phyloP scores from a whole-genome alignment of 2,113 vertebrate species.

The Oncorhynchus clarkii region DNA sequence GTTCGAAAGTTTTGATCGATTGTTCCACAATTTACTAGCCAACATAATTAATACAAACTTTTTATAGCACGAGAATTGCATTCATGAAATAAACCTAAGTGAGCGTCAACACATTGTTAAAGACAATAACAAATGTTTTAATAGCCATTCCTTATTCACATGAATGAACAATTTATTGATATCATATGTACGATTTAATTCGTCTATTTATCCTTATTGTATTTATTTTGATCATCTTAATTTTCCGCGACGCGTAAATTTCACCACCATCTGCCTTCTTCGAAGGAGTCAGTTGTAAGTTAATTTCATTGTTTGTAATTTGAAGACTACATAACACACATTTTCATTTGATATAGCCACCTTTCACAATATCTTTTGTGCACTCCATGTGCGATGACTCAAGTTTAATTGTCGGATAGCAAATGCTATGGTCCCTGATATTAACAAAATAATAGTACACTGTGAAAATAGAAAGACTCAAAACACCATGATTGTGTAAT shows the following conservation, averaged over 20 bases:
- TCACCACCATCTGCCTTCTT: conserved; percentile 51
- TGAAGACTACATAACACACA: background rate
- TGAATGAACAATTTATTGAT: background rate
- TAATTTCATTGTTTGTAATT: background rate
- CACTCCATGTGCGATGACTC: no score
- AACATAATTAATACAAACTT: no score
- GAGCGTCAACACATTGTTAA: background rate
- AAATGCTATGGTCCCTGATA: no score
- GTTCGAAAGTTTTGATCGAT: background rate
- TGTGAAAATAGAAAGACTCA: no score
- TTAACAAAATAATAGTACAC: no score
- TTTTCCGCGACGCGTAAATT: conserved; percentile 46
- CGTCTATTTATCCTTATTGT: background rate
- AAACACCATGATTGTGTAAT: no score
- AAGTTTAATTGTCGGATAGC: no score
- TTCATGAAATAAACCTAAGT: background rate
- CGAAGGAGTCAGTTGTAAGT: conserved; percentile 19
- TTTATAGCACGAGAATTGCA: background rate
- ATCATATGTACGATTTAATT: background rate
- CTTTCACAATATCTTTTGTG: no score
- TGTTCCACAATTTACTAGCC: no score
- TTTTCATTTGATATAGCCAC: no score
- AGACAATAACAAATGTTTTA: background rate
- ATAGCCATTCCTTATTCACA: background rate
- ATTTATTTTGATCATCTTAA: background rate